phyloP scores from a whole-genome alignment of 2,888 invertebrate species.

The Pachydiplax longipennis region DNA sequence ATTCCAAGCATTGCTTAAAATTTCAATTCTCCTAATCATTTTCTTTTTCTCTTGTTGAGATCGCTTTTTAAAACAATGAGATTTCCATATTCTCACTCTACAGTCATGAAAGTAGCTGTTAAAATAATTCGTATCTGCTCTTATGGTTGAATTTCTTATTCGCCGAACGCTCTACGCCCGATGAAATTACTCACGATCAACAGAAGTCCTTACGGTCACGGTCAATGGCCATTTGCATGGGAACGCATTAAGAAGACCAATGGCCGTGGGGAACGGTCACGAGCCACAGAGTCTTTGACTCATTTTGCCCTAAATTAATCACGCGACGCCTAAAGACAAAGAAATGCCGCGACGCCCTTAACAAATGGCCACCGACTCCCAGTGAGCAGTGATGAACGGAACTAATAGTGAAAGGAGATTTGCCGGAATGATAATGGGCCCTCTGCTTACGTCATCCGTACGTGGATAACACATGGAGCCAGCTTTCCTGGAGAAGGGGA shows the following conservation, averaged over 20 bases:
- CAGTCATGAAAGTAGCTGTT: too few relatives aligned
- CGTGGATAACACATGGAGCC: background rate
- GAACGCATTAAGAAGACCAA: background rate
- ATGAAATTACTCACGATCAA: too few relatives aligned
- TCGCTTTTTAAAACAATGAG: too few relatives aligned
- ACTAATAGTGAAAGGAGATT: background rate
- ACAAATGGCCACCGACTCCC: conserved; percentile 18
- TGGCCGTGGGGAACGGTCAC: background rate
- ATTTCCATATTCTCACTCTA: too few relatives aligned
- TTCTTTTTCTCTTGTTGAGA: too few relatives aligned
- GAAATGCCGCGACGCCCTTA: background rate
- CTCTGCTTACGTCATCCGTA: background rate
- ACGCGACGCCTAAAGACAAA: background rate
- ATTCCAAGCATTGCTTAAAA: too few relatives aligned
- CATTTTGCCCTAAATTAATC: background rate
- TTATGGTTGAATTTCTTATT: too few relatives aligned
- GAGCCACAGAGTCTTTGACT: background rate
- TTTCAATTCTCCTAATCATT: too few relatives aligned
- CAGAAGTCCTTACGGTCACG: too few relatives aligned
- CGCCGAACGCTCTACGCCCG: too few relatives aligned
- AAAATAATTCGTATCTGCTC: too few relatives aligned
- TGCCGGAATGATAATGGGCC: conserved; percentile 18
- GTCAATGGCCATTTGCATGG: background rate
- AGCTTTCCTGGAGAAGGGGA: background rate
- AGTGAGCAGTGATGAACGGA: conserved; percentile 6